Percentiles rank a stretch among this genome's conserved stretches.
Evolutionary conservation across 2,888 invertebrate species (phyloP).

Genomic region (Drosophila austrosaltans): DNA sequence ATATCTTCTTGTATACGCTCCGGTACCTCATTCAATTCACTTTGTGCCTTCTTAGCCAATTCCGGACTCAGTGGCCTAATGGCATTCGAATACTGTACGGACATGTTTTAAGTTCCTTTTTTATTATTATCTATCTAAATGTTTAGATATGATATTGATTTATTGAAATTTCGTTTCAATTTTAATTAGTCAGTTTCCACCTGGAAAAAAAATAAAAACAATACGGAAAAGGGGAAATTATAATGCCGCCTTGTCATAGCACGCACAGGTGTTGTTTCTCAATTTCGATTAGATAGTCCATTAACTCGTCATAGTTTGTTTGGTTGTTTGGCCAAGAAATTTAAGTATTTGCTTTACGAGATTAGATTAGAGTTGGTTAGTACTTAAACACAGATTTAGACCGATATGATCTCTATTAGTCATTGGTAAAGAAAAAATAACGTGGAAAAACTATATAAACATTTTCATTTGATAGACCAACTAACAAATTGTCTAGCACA

Average conservation of each 20-base stretch:
- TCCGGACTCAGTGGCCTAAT: slow-evolving; percentile 77
- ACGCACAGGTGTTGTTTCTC: slow-evolving; percentile 28
- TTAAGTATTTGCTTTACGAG: not conserved
- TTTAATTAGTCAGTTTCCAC: slow-evolving; percentile 34
- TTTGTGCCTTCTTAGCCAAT: slow-evolving; percentile 82
- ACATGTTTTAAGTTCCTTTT: slow-evolving; percentile 38
- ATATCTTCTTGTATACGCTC: slow-evolving; percentile 81
- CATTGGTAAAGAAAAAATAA: not conserved
- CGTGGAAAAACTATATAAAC: too few relatives aligned
- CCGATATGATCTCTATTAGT: not conserved
- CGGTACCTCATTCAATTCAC: slow-evolving; percentile 85
- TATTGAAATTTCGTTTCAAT: slow-evolving; percentile 55
- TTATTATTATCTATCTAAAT: slow-evolving; percentile 34
- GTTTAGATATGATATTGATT: slow-evolving; percentile 52
- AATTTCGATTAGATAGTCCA: slow-evolving; percentile 36
- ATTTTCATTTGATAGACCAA: too few relatives aligned
- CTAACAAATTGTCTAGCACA: not conserved
- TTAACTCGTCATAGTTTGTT: too few relatives aligned
- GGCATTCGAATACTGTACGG: slow-evolving; percentile 40
- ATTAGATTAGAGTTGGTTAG: not conserved
- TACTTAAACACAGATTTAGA: not conserved
- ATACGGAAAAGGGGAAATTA: too few relatives aligned
- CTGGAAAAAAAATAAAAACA: too few relatives aligned
- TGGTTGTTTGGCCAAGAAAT: too few relatives aligned
- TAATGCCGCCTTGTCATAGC: slow-evolving; percentile 20